phyloP scores from a whole-genome alignment of 2,113 vertebrate species.

The Hiodon alosoides region DNA sequence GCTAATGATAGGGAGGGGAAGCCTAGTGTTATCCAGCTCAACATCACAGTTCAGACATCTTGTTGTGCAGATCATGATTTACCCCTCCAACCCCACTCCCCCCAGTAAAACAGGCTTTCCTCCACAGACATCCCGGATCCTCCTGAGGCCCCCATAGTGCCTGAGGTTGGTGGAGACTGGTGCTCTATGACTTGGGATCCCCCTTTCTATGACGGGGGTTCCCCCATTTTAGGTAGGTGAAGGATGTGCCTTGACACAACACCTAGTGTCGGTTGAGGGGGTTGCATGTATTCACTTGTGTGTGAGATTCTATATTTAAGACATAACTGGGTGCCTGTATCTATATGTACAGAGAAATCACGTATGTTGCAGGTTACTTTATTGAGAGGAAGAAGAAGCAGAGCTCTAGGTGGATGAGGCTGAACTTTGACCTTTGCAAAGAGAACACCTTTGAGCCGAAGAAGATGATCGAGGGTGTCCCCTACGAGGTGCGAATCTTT shows the following conservation, averaged over 20 bases:
- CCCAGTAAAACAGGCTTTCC: background rate
- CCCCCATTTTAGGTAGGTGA: conserved; percentile 80
- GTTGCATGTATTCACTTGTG: background rate
- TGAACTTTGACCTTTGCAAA: conserved; percentile 96
- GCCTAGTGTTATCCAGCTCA: too few relatives aligned
- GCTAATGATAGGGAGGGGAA: too few relatives aligned
- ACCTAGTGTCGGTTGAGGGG: background rate
- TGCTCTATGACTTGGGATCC: conserved; percentile 92
- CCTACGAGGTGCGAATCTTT: conserved; percentile 92
- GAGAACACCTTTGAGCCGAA: conserved; percentile 92
- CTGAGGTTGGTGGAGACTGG: conserved; percentile 91
- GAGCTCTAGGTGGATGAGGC: conserved; percentile 96
- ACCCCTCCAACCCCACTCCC: too few relatives aligned
- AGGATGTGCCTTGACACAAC: background rate
- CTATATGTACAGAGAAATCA: background rate
- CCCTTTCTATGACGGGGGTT: conserved; percentile 83
- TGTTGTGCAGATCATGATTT: too few relatives aligned
- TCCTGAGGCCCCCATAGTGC: conserved; percentile 79
- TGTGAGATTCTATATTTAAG: background rate
- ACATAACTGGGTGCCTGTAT: background rate
- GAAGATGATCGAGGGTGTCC: conserved; percentile 99
- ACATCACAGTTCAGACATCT: too few relatives aligned
- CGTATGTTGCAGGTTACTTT: conserved; percentile 74
- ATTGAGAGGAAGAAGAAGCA: conserved; percentile 98
- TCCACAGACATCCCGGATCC: conserved; percentile 86